Base-by-base conservation (phyloP, 2,888 invertebrate species). In the Ophion obscuratus region DNA sequence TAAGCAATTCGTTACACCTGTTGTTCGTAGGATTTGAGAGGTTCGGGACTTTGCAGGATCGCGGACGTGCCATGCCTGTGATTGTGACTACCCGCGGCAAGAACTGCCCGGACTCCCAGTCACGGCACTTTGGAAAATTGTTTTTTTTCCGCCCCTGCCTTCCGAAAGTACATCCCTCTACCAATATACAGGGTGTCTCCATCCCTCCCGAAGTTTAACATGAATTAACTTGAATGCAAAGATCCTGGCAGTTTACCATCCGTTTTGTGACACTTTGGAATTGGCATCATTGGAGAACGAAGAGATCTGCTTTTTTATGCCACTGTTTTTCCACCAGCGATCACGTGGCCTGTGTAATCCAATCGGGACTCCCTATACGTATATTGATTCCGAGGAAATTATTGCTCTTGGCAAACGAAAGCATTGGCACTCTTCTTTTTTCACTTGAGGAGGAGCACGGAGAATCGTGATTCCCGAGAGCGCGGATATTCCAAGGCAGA, bases 1-100 rank as follows among this genome's bases (percentile, higher is more conserved):
- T 64, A 74, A 73, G 74, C 85, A 79, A 85, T 88, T 88, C 85
- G 85, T 88, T 88, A 87, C 88, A 88, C 88, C 88, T 88, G 88
- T 88, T 88, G 87, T 87, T 87, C 79, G 83, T 64, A 31, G 67
- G 47, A 27, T 75, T 66, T 62, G 75, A 57, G 24, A 47, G 70
- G 36, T 79, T 47, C 71, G 57, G 59, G 14, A 36, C 53, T 11
- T n/a, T 40, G 40, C 76, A 57, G 53, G 53, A 73, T 53, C 17
- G 27, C 17, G 59, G 44, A 61, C 44, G 71, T 59, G 57, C 36
- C 40, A 11, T 20, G 57, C n/a, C 67, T 67, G 67, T 67, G 67
- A 77, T 40, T 66, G 67, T 11, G 53, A 64, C 40, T 57, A 68
- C 70, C 57, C 75, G 70, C 64, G 75, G 53, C 11, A 2, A 66